A percentile compares a stretch with the other conserved stretches of the same genome.
Evolutionary conservation across 2,113 vertebrate genomes (phyloP).

Genomic region (Puntigrus tetrazona): DNA sequence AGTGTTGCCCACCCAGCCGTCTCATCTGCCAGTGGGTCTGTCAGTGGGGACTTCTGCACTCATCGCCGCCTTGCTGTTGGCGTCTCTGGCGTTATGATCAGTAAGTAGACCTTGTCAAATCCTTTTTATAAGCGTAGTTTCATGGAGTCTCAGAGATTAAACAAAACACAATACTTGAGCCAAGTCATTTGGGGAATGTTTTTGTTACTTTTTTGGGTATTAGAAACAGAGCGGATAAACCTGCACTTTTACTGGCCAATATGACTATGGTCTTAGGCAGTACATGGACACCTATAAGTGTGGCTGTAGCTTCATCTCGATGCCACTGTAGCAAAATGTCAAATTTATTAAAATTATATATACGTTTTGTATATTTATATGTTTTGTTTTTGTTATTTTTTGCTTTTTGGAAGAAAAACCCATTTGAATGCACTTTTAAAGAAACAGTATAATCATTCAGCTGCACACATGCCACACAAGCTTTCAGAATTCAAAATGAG

Average conservation of each 20-base stretch:
- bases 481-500: background rate
- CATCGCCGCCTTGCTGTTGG: slow-evolving; percentile 92
- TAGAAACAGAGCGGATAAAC: slow-evolving; percentile 15
- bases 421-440: background rate
- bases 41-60: slow-evolving; percentile 93
- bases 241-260: background rate
- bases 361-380: no score
- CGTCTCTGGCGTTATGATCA: slow-evolving; percentile 98
- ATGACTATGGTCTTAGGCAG: background rate
- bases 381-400: no score
- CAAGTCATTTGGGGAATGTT: background rate
- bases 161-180: background rate
- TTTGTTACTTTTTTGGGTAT: background rate
- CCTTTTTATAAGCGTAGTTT: background rate
- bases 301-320: background rate
- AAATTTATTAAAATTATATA: no score
- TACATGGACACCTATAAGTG: background rate
- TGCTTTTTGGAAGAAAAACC: background rate
- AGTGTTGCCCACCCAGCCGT: slow-evolving; percentile 56
- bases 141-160: background rate
- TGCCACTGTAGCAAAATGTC: background rate
- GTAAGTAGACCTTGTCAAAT: slow-evolving; percentile 75
- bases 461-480: background rate
- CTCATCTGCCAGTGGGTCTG: slow-evolving; percentile 87
- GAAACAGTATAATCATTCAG: background rate